Evolutionary conservation across 2,113 vertebrate genomes (phyloP).

Genomic region (Ictalurus furcatus): DNA sequence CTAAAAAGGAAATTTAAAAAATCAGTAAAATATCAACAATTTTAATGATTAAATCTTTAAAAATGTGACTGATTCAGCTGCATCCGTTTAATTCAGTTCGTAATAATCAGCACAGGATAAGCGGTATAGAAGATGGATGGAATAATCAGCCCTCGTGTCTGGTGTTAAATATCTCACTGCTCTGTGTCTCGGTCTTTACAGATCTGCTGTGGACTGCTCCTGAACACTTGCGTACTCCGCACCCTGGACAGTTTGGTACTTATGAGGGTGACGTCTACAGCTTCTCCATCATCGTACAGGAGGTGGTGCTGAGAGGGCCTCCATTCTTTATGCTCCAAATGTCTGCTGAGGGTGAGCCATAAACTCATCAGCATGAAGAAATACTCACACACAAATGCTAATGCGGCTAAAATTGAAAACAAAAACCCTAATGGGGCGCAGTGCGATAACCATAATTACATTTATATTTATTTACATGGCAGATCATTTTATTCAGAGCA

Average conservation of each 20-base stretch:
- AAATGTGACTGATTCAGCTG: not conserved
- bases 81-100: not conserved
- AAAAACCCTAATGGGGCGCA: not conserved
- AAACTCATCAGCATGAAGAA: slow-evolving; percentile 3
- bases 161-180: not conserved
- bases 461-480: not conserved
- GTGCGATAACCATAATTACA: not conserved
- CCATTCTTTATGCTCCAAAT: slow-evolving; percentile 45
- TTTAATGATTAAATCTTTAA: not conserved
- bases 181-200: not conserved
- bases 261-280: slow-evolving; percentile 63
- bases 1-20: too few species aligned
- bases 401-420: not conserved
- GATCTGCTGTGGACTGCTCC: slow-evolving; percentile 66
- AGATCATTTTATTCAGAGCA: not conserved
- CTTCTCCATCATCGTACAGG: slow-evolving; percentile 66
- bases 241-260: slow-evolving; percentile 49
- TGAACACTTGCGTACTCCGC: slow-evolving; percentile 54
- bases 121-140: too few species aligned
- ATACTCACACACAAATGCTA: not conserved
- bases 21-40: not conserved
- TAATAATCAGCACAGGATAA: not conserved
- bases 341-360: slow-evolving; percentile 36
- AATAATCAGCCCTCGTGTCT: not conserved
- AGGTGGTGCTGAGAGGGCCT: slow-evolving; percentile 59